Percentiles rank a stretch among this genome's conserved stretches.
These are phyloP conservation scores for Strigamia maritima DNA, from an alignment of 2,888 invertebrate genomes.

Conservation along the genomic window DNA sequence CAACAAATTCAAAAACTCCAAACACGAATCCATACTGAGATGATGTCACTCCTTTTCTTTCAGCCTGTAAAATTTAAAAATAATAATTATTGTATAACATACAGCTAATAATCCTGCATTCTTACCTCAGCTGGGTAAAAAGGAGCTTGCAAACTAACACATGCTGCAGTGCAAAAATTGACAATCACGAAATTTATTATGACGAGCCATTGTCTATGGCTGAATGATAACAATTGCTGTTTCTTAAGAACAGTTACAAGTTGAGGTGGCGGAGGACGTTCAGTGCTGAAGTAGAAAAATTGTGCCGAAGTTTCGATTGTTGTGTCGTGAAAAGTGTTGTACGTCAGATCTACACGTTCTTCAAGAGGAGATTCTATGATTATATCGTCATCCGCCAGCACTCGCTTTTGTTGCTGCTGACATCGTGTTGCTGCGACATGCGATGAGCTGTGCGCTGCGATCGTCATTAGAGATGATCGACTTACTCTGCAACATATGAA, in stretches of 20 bases:
- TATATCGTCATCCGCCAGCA: background rate
- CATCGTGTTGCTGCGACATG: background rate
- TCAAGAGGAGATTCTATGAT: background rate
- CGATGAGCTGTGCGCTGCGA: background rate
- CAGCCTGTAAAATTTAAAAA: slow-evolving; percentile 61
- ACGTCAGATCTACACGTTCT: background rate
- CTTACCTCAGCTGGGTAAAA: slow-evolving; percentile 83
- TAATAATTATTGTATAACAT: background rate
- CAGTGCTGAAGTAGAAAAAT: background rate
- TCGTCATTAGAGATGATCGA: background rate
- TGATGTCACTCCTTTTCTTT: slow-evolving; percentile 72
- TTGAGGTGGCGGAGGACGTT: background rate
- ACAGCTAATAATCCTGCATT: slow-evolving; percentile 54
- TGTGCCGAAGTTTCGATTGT: background rate
- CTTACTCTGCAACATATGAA: background rate
- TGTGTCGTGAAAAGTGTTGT: background rate
- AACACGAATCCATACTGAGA: slow-evolving; percentile 83
- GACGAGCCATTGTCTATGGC: slow-evolving; percentile 73
- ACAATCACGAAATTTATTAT: slow-evolving; percentile 73
- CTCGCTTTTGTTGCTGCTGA: background rate
- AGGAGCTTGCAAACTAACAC: slow-evolving; percentile 78
- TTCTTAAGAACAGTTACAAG: background rate
- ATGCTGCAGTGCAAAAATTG: slow-evolving; percentile 79
- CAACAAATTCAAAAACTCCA: slow-evolving; percentile 77
- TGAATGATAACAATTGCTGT: slow-evolving; percentile 55